Base-by-base conservation (phyloP, 2,113 vertebrate species). In the Rhipidura dahli region DNA sequence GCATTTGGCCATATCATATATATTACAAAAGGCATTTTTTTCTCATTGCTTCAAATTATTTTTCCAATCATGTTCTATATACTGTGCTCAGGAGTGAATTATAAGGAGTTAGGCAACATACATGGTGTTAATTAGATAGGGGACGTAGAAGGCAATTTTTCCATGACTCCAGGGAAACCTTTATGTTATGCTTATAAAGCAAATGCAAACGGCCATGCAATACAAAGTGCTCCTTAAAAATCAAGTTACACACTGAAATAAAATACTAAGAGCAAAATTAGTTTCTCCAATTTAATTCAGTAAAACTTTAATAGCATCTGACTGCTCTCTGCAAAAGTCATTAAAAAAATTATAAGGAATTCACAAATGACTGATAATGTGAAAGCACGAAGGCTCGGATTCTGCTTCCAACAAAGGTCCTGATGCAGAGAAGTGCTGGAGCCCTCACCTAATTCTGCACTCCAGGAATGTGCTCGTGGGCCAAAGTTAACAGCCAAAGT, bases 51-150 rank as follows among this genome's bases (percentile, higher is more conserved):
- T 96, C 95, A 91, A 93, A 96, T 97, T 97, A 96, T 96, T 96
- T 97, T 97, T 93, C 91, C 93, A 96, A 90, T 97, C 95, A 83
- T 89, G 87, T 80, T 91, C 91, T 85, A 94, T 96, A 91, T 90
- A 91, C 65, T 45, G 59, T 70, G 91, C 89, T 93, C 64, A 89
- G 92, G 89, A 93, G 85, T 96, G 95, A 97, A 97, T 97, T 97
- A 97, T 96, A 94, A 94, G 91, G 92, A 97, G 87, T 96, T 96
- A 96, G 87, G 94, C 82, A 96, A 96, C 93, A 93, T 97, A 96
- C 96, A 96, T 92, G 94, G 92, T 97, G 94, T 97, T 97, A 97
- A 97, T 97, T 97, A 97, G 96, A 96, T 94, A 95, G 89, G 97
- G 96, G 97, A 97, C 80, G 3, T 88, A 70, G 89, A 95, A 96